Evolutionary conservation across 92 coral and sea anemone species (phyloP), one percentile per base, ranked within the genome.

Genomic region (Zoanthus sansibaricus): DNA sequence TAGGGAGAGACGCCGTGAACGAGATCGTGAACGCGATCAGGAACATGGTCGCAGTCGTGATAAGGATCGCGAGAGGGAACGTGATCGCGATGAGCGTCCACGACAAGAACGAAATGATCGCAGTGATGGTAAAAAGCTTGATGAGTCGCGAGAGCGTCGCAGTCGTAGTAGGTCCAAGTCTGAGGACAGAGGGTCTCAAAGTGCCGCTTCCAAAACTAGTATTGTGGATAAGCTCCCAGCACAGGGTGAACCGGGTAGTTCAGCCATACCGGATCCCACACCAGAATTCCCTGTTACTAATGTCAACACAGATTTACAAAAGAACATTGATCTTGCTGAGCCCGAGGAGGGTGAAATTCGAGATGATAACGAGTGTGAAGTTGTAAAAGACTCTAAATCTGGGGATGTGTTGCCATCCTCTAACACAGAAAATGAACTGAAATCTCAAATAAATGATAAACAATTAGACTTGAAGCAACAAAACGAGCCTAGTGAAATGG

Each of bases 281-380:
- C n/a, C 44, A 33, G 86, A 68, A 16, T 42, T 55, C 56, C 32
- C 82, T 45, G 86, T 32, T 68, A 72, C 66, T 56, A 20, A 73
- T 25, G 83, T 73, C 13, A 72, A 44, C 72, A 76, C 48, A 20
- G 20, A 46, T 30, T 42, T n/a, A 52, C 25, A 77, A 49, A 76
- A 74, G 33, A 87, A 86, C 48, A 79, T 74, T 72, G 88, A 90
- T 72, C 80, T 47, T 33, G 71, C 84, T 11, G 72, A 86, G 48
- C 92, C 91, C 44, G 96, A 94, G 77, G 98, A 94, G 70, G 96
- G 98, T 2, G 98, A 94, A 78, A 88, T 94, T 64, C 79, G 87
- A n/a, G 96, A 94, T 7, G 95, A 91, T 71, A 88, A 90, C 67
- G 89, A 90, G 51, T 75, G 47, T 55, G 88, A 82, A 33, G 64